Evolutionary conservation across 1,140 invertebrate species (phyloP).

Genomic region (Acyrthosiphon pisum): DNA sequence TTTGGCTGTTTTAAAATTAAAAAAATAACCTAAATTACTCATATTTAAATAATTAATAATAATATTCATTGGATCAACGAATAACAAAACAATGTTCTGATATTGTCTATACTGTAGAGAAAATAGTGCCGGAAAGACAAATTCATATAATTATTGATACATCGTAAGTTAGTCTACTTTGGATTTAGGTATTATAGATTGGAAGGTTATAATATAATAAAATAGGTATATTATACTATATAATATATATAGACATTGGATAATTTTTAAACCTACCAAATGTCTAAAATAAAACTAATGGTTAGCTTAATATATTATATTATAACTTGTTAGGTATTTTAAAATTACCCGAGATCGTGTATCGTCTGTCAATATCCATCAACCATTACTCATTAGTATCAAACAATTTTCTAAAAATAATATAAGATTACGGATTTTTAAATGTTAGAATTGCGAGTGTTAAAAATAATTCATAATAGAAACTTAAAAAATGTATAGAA

Average conservation of each 20-base stretch:
- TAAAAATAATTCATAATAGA: not conserved
- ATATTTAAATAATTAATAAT: not conserved
- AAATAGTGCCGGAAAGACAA: not conserved
- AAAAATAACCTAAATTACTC: not conserved
- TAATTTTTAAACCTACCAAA: not conserved
- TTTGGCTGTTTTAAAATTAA: not conserved
- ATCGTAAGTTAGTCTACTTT: not conserved
- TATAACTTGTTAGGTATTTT: not conserved
- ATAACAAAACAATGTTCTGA: not conserved
- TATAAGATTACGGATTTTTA: not conserved
- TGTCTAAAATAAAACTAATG: not conserved
- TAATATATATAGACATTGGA: not conserved
- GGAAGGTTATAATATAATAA: not conserved
- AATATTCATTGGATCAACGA: not conserved
- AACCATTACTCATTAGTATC: not conserved
- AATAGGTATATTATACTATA: not conserved
- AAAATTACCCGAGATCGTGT: not conserved
- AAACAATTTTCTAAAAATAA: not conserved
- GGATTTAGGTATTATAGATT: not conserved
- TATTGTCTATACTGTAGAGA: not conserved
- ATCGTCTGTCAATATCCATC: not conserved
- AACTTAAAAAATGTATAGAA: not conserved
- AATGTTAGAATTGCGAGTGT: not conserved
- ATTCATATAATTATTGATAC: not conserved
- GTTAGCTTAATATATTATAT: not conserved